Conservation (phyloP, 2,888 invertebrate species). For the Craniophora ligustri region DNA sequence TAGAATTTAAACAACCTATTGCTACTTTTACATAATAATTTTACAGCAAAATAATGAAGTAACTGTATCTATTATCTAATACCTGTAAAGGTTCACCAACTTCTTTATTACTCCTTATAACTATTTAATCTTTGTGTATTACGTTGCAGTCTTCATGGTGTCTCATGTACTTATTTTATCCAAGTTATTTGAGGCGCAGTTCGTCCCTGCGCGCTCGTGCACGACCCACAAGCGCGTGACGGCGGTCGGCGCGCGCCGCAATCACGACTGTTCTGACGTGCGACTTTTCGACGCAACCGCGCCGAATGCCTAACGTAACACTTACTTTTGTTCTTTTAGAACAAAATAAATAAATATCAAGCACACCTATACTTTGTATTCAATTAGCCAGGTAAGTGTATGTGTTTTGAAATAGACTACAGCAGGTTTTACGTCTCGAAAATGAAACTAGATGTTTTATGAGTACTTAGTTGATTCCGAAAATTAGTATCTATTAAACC, state of each 20-base stretch:
- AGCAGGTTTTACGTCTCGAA: neutral
- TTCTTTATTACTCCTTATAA: no score
- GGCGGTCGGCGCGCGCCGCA: conserved; percentile 82
- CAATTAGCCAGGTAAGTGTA: conserved; percentile 9
- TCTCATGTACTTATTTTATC: conserved; percentile 9
- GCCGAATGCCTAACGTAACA: conserved; percentile 55
- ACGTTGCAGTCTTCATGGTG: no score
- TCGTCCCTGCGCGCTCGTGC: conserved; percentile 77
- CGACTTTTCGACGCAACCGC: conserved; percentile 80
- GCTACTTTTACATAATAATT: no score
- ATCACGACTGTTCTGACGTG: conserved; percentile 80
- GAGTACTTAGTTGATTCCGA: no score
- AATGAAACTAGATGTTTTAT: no score
- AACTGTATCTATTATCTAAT: no score
- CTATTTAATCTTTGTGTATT: no score
- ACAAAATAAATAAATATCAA: conserved; percentile 28
- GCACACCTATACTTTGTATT: conserved; percentile 2
- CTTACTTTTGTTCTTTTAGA: conserved; percentile 53
- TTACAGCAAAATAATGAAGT: no score
- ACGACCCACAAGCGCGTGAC: conserved; percentile 83
- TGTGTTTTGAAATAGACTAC: conserved; percentile 17
- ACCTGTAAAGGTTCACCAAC: no score
- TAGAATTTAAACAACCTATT: no score
- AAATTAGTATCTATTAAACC: no score
- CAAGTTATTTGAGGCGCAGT: conserved; percentile 49